These are phyloP conservation scores for Aricia agestis DNA, from an alignment of 1,140 invertebrate genomes.

Conservation along the genomic window DNA sequence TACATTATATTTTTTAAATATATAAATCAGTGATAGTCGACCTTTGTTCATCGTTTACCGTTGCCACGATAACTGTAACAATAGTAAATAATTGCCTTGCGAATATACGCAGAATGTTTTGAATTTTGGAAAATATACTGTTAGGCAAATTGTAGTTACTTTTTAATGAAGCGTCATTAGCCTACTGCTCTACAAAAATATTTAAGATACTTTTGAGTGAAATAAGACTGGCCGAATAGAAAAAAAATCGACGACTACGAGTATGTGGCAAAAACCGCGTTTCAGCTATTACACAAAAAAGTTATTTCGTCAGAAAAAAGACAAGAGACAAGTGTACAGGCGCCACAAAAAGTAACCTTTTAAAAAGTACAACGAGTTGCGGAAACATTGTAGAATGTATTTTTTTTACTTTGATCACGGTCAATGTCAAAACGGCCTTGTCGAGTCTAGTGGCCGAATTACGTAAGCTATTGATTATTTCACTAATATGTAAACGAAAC, in stretches of 20 bases:
- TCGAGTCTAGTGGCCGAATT: slow-evolving; percentile 50
- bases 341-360: slow-evolving; percentile 11
- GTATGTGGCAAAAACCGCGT: not conserved
- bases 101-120: no score
- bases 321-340: not conserved
- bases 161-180: no score
- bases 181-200: no score
- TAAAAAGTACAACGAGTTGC: slow-evolving; percentile 43
- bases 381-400: slow-evolving; percentile 66
- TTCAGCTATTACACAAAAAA: not conserved
- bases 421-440: slow-evolving; percentile 71
- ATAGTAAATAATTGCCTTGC: no score
- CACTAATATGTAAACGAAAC: slow-evolving; percentile 37
- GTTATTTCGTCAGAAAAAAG: not conserved
- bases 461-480: slow-evolving; percentile 60
- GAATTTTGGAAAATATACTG: no score
- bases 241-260: not conserved
- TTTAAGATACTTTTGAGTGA: no score
- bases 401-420: slow-evolving; percentile 52
- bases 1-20: no score
- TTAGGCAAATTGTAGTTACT: no score
- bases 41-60: no score
- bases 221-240: no score
- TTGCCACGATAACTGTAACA: no score
- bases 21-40: no score